A percentile compares a stretch with the other conserved stretches of the same genome.
These are phyloP conservation scores for Xyrauchen texanus DNA, from an alignment of 2,113 vertebrate species.

Conservation along the genomic window DNA sequence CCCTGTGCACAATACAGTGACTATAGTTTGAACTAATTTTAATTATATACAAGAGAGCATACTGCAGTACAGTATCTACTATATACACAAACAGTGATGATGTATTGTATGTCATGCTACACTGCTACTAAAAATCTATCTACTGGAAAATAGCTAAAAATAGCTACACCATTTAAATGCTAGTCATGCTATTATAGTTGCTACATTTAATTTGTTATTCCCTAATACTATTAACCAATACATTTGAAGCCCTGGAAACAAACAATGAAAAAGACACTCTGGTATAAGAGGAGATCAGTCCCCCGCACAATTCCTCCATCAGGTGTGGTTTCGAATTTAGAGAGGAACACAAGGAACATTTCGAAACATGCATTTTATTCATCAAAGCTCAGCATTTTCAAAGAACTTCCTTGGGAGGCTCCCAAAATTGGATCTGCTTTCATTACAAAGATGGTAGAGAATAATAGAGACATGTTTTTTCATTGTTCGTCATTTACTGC, in stretches of 20 bases:
- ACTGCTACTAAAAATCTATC: too few species aligned
- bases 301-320: background rate
- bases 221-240: background rate
- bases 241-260: background rate
- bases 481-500: slow-evolving; percentile 4
- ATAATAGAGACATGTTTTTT: slow-evolving; percentile 30
- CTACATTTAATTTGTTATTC: background rate
- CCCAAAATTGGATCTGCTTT: slow-evolving; percentile 49
- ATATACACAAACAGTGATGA: too few species aligned
- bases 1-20: too few species aligned
- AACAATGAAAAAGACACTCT: background rate
- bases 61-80: too few species aligned
- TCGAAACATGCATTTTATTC: slow-evolving; percentile 45
- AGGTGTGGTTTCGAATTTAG: background rate
- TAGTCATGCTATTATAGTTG: background rate
- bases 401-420: slow-evolving; percentile 22
- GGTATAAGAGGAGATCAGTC: background rate
- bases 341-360: slow-evolving; percentile 23
- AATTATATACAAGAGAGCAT: too few species aligned
- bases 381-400: slow-evolving; percentile 35
- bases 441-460: slow-evolving; percentile 40
- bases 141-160: too few species aligned
- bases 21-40: too few species aligned
- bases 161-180: too few species aligned
- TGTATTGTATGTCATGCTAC: too few species aligned